Conservation (phyloP, 2,888 invertebrate species). For the Cerceris ruficornis region DNA sequence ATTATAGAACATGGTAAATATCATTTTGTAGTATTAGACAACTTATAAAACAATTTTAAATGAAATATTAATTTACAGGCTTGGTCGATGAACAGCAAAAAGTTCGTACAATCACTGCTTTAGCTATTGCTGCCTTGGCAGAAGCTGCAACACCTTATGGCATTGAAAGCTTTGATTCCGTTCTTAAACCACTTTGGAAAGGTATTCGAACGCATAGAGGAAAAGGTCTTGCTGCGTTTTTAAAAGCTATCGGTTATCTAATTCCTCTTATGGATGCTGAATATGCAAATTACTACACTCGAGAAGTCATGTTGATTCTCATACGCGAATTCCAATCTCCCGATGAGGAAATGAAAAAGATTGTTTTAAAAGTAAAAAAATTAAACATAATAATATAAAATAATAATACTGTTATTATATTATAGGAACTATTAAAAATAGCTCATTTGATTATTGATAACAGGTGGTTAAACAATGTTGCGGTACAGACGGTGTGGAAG, state of each 20-base stretch:
- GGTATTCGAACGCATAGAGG: slow-evolving; percentile 96
- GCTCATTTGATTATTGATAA: slow-evolving; percentile 19
- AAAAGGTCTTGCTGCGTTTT: slow-evolving; percentile 98
- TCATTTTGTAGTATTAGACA: not conserved
- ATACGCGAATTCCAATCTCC: slow-evolving; percentile 99
- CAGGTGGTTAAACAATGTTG: slow-evolving; percentile 99
- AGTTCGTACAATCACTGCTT: slow-evolving; percentile 98
- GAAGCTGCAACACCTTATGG: slow-evolving; percentile 99
- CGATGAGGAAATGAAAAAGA: slow-evolving; percentile 99
- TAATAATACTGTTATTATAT: not conserved
- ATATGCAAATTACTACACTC: slow-evolving; percentile 99
- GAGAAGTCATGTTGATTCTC: slow-evolving; percentile 99
- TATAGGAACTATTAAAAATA: not conserved
- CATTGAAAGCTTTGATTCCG: slow-evolving; percentile 99
- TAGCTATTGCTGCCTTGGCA: slow-evolving; percentile 98
- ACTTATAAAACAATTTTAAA: not conserved
- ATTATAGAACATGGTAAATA: slow-evolving; percentile 97
- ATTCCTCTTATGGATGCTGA: slow-evolving; percentile 99
- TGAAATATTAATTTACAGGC: slow-evolving; percentile 81
- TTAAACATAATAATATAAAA: not conserved
- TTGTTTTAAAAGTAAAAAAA: slow-evolving; percentile 93
- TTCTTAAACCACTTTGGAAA: slow-evolving; percentile 99
- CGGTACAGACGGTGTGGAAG: slow-evolving; percentile 99
- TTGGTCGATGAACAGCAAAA: slow-evolving; percentile 99
- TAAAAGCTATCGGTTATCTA: slow-evolving; percentile 99